Conservation (phyloP, 2,113 vertebrate genomes). For the Dinomys branickii region DNA sequence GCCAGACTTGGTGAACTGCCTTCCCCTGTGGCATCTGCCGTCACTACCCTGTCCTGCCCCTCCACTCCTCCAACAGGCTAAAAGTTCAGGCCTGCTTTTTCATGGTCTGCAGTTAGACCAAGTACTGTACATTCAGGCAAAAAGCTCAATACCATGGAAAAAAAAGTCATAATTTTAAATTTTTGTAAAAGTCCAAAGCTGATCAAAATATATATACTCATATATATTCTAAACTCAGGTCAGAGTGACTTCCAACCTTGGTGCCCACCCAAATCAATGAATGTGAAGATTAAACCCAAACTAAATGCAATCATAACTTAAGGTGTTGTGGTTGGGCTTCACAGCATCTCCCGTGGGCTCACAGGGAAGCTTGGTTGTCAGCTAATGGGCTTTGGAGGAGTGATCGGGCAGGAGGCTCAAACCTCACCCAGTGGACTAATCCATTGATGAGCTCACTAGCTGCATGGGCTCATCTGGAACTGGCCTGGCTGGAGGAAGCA, state of each 20-base stretch:
- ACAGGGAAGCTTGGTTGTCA: not conserved
- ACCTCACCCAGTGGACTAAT: not conserved
- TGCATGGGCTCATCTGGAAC: not conserved
- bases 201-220: not conserved
- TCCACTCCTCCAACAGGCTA: not conserved
- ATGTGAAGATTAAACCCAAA: conserved; percentile 27
- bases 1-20: not conserved
- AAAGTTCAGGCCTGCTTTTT: not conserved
- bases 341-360: not conserved
- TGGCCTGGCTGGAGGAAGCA: not conserved
- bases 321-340: not conserved
- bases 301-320: not conserved
- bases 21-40: not conserved
- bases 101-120: not conserved
- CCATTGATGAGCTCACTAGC: not conserved
- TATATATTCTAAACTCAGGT: not conserved
- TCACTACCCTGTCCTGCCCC: not conserved
- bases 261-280: not conserved
- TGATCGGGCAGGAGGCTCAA: not conserved
- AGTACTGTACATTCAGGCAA: not conserved
- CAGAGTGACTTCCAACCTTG: not conserved
- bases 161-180: not conserved
- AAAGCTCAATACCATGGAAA: not conserved
- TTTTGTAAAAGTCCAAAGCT: not conserved
- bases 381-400: not conserved